phyloP scores from a whole-genome alignment of 2,888 invertebrate species.

The Noctua fimbriata region DNA sequence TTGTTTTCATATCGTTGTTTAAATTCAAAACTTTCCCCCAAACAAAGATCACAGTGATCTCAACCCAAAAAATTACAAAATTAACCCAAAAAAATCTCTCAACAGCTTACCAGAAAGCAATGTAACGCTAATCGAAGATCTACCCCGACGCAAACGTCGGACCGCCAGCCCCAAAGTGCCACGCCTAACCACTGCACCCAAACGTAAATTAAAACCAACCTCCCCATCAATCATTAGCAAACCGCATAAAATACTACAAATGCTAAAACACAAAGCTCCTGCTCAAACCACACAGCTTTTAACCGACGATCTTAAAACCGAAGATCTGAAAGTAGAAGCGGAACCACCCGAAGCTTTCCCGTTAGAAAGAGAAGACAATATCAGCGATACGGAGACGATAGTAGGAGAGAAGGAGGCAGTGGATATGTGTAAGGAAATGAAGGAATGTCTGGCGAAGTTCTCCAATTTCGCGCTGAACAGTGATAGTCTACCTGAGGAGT shows the following conservation, averaged over 20 bases:
- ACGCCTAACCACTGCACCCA: slow-evolving; percentile 77
- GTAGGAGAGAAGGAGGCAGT: slow-evolving; percentile 71
- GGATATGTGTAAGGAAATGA: slow-evolving; percentile 79
- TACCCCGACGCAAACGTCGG: slow-evolving; percentile 79
- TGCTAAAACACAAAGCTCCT: slow-evolving; percentile 81
- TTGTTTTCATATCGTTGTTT: too few relatives aligned
- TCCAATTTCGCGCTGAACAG: slow-evolving; percentile 81
- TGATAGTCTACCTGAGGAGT: slow-evolving; percentile 69
- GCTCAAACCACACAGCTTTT: slow-evolving; percentile 69
- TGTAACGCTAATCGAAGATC: slow-evolving; percentile 79
- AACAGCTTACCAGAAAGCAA: slow-evolving; percentile 80
- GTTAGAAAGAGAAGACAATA: slow-evolving; percentile 78
- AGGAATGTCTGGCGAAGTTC: slow-evolving; percentile 84
- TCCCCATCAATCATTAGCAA: slow-evolving; percentile 73
- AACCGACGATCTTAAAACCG: slow-evolving; percentile 69
- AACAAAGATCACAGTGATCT: not conserved
- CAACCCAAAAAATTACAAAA: not conserved
- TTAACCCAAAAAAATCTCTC: not conserved
- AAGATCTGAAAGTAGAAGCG: slow-evolving; percentile 72
- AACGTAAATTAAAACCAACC: slow-evolving; percentile 80
- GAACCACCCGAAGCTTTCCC: slow-evolving; percentile 85
- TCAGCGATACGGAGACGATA: slow-evolving; percentile 80
- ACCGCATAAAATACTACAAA: slow-evolving; percentile 82
- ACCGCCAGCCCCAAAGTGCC: slow-evolving; percentile 77
- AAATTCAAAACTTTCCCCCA: not conserved